Conservation (phyloP, 1,140 invertebrate species). For the Hyles vespertilio region DNA sequence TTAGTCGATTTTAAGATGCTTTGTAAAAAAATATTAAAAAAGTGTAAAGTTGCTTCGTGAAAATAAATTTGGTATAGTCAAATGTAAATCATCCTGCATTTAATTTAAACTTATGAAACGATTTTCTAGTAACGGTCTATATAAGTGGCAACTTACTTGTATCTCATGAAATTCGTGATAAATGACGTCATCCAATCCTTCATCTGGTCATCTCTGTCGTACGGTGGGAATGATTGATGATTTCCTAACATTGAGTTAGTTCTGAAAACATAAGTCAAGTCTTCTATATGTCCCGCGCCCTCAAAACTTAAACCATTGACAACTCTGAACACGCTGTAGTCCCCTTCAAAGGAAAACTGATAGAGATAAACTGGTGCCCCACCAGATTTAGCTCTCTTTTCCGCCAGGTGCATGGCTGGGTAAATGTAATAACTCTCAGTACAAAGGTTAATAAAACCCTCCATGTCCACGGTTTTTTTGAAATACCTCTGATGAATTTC, state of each 20-base stretch:
- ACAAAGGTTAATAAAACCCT: conserved; percentile 40
- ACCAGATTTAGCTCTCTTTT: conserved; percentile 22
- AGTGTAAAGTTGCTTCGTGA: too few relatives aligned
- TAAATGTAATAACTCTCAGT: conserved; percentile 47
- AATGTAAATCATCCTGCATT: too few relatives aligned
- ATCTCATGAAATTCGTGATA: conserved; percentile 41
- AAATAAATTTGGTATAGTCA: too few relatives aligned
- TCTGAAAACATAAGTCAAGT: conserved; percentile 51
- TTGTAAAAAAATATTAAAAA: too few relatives aligned
- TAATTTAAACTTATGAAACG: too few relatives aligned
- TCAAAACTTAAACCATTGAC: conserved; percentile 26
- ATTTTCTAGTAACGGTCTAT: not conserved
- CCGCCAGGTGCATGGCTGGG: conserved; percentile 44
- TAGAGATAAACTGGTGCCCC: conserved; percentile 47
- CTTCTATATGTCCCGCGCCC: conserved; percentile 54
- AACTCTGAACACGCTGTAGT: conserved; percentile 38
- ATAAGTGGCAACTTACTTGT: conserved; percentile 31
- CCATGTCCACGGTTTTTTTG: conserved; percentile 29
- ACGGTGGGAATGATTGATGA: conserved; percentile 14
- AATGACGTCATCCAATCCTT: conserved; percentile 40
- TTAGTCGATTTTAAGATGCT: too few relatives aligned
- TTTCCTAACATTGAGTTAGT: conserved; percentile 33
- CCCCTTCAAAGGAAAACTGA: conserved; percentile 41
- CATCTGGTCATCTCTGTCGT: conserved; percentile 28
- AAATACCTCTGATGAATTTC: conserved; percentile 40